Evolutionary conservation across 2,113 vertebrate species (phyloP).

Genomic region (Mesitornis unicolor): DNA sequence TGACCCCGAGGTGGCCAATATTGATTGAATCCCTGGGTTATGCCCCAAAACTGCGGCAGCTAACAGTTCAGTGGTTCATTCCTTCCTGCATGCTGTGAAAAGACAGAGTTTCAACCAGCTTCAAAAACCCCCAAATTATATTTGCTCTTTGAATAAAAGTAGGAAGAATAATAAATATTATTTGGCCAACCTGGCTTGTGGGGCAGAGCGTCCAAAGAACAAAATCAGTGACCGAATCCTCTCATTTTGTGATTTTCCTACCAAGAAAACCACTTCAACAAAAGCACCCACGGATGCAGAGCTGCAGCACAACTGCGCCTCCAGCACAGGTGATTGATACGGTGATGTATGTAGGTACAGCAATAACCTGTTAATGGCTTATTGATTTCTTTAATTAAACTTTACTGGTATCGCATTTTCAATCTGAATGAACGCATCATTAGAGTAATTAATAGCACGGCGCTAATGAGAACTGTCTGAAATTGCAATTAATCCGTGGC

Average conservation of each 20-base stretch:
- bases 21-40: too few species aligned
- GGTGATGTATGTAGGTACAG: neutral
- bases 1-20: too few species aligned
- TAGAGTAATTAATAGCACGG: constrained; percentile 64
- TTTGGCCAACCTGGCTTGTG: fast-evolving
- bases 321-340: neutral
- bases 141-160: neutral
- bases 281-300: neutral
- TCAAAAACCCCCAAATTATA: fast-evolving
- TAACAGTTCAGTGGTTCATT: neutral
- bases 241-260: neutral
- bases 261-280: neutral
- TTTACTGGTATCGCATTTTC: constrained; percentile 54
- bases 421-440: constrained; percentile 55
- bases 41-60: neutral
- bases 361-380: constrained; percentile 61
- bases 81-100: fast-evolving
- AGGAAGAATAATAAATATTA: neutral
- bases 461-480: neutral
- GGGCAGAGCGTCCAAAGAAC: neutral
- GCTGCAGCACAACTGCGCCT: neutral
- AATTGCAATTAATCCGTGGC: neutral
- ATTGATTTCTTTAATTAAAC: constrained; percentile 69
- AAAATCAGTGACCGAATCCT: neutral
- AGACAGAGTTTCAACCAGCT: neutral